These are phyloP conservation scores for Staurois parvus DNA, from an alignment of 2,797 vertebrate genomes.

Conservation along the genomic window DNA sequence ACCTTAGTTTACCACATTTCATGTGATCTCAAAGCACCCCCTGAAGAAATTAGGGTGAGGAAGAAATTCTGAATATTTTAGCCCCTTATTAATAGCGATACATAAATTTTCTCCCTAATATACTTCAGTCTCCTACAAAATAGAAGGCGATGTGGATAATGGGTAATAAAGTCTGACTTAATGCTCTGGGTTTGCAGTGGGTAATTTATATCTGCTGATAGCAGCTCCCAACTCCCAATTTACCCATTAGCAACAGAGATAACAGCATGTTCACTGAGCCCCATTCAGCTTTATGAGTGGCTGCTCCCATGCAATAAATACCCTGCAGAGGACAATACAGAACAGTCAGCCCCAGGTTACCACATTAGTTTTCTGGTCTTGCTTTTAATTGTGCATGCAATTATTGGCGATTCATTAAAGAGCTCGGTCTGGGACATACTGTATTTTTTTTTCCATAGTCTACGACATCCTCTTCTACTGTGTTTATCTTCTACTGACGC, in stretches of 20 bases:
- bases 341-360: conserved; percentile 50
- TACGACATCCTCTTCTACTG: conserved; percentile 16
- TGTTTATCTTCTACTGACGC: conserved; percentile 6
- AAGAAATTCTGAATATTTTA: conserved; percentile 43
- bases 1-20: not conserved
- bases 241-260: conserved; percentile 64
- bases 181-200: conserved; percentile 70
- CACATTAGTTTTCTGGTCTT: conserved; percentile 63
- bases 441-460: conserved; percentile 65
- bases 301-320: conserved; percentile 68
- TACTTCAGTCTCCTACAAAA: conserved; percentile 68
- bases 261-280: conserved; percentile 70
- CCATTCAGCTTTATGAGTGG: conserved; percentile 69
- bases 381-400: conserved; percentile 71
- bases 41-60: conserved; percentile 11
- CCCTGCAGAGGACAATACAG: conserved; percentile 56
- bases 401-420: conserved; percentile 71
- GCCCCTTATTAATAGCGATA: conserved; percentile 63
- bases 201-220: conserved; percentile 73
- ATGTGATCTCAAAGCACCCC: not conserved
- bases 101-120: conserved; percentile 66
- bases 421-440: conserved; percentile 64
- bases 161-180: conserved; percentile 77
- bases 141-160: conserved; percentile 72
- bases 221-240: conserved; percentile 66